Conservation (phyloP, 2,113 vertebrate genomes). For the Perognathus longimembris region DNA sequence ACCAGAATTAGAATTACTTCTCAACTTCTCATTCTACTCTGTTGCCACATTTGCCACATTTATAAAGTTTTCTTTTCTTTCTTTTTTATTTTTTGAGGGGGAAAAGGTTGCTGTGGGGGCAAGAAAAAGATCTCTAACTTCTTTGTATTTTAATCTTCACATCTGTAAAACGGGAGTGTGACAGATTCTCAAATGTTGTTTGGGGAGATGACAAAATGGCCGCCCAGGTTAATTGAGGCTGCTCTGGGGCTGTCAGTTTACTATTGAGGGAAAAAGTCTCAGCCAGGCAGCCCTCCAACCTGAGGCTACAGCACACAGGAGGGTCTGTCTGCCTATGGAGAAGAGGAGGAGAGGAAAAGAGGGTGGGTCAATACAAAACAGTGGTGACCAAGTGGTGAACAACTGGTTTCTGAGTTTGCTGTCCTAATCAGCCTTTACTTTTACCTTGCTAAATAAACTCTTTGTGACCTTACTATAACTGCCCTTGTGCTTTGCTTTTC, state of each 20-base stretch:
- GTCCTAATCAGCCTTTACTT: no score
- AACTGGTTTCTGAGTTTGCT: no score
- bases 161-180: not conserved
- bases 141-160: not conserved
- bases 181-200: not conserved
- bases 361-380: no score
- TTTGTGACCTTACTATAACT: no score
- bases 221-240: not conserved
- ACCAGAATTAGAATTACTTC: slow-evolving; percentile 18
- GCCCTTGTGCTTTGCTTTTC: no score
- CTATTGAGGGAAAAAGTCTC: not conserved
- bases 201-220: not conserved
- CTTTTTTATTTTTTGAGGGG: not conserved
- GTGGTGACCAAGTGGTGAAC: no score
- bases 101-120: not conserved
- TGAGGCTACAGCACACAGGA: no score
- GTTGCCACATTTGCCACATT: slow-evolving; percentile 5
- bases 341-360: no score
- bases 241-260: not conserved
- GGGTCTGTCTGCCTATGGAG: no score
- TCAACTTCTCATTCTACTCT: slow-evolving; percentile 15
- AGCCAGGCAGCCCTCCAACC: no score
- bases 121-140: not conserved
- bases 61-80: not conserved
- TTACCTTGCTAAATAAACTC: no score